Base-by-base conservation (phyloP, 2,888 invertebrate species). In the Hoplodrina ambigua region DNA sequence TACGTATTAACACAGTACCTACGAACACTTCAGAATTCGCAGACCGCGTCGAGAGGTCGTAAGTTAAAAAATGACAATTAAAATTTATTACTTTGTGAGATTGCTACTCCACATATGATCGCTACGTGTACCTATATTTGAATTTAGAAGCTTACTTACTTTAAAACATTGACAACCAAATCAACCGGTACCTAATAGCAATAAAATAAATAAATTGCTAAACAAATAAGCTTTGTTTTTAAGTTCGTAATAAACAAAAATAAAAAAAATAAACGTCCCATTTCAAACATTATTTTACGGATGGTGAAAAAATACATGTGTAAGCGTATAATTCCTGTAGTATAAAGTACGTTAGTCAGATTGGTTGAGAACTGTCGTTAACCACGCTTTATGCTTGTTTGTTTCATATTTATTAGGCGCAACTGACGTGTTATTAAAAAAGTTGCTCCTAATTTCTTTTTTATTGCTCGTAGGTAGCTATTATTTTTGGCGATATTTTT, bases 341-440 rank as follows among this genome's bases (percentile, higher is more conserved):
- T 49, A 69, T 25, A 58, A 74, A 74, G 61, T 65, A 62, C 37
- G 58, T 69, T 62, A 69, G 55, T 53, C 50, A 64, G 61, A 81
- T 83, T 75, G 77, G 68, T 75, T 75, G 68, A 52, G 73, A 83
- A 80, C 81, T 77, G 77, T 75, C 80, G 75, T 83, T 81, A 77
- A 50, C 66, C 63, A 1, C 19, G 68, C 46, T 73, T 78, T 76
- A 75, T 59, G 61, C n/a, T 37, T 55, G 58, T 79, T 81, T 76
- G 67, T 75, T 69, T 75, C 69, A 72, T 69, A 75, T 81, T 81
- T 74, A 75, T 71, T 68, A 67, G 57, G 20, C 54, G 41, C 44
- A 69, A 65, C 69, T 58, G 76, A 70, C 70, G 67, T 72, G 70
- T 78, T 82, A 78, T 82, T 78, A 80, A 82, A 82, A 82, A 82